These are phyloP conservation scores for Lagopus muta DNA, from an alignment of 2,113 vertebrate species.

Conservation along the genomic window DNA sequence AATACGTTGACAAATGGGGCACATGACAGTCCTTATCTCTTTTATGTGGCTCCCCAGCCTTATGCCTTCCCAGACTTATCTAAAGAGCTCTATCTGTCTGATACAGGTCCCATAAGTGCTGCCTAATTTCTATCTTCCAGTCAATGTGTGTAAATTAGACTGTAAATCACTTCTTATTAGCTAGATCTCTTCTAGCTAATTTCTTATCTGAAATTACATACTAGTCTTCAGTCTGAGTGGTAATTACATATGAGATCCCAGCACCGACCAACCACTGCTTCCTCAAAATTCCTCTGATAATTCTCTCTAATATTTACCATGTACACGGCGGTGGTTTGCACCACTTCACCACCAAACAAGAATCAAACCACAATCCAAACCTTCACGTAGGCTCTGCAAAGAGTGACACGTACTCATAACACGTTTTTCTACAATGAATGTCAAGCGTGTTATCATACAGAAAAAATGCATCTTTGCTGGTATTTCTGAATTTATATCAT, in stretches of 20 bases:
- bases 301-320: background rate
- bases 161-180: background rate
- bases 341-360: background rate
- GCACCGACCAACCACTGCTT: background rate
- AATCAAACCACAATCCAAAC: background rate
- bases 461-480: background rate
- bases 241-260: background rate
- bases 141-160: background rate
- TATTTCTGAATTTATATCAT: background rate
- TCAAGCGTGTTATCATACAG: fast-evolving
- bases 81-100: background rate
- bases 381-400: fast-evolving
- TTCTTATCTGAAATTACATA: background rate
- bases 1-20: background rate
- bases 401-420: background rate
- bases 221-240: background rate
- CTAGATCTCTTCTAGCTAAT: background rate
- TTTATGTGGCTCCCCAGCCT: background rate
- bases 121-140: background rate
- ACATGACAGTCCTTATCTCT: background rate
- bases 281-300: background rate
- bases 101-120: background rate
- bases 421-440: background rate
- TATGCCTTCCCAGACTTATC: background rate
- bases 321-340: background rate